Percentiles rank a stretch among this genome's conserved stretches.
Evolutionary conservation across 1,140 invertebrate genomes (phyloP).

Genomic region (Heliconius melpomene): DNA sequence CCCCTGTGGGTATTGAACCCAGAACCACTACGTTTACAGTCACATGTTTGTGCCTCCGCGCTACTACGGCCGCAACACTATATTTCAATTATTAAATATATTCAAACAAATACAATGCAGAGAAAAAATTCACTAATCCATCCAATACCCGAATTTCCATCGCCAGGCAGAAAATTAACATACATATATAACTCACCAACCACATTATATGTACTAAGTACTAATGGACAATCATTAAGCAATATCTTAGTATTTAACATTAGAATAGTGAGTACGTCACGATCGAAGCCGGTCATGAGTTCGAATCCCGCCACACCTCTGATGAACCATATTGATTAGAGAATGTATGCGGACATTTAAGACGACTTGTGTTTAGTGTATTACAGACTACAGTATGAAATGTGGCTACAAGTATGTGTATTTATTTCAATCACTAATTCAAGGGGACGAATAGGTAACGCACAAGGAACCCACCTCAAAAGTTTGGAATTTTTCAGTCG

Average conservation of each 20-base stretch:
- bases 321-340: slow-evolving; percentile 27
- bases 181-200: not conserved
- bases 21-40: not conserved
- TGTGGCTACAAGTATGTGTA: not conserved
- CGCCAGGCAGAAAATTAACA: not conserved
- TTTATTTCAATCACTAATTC: not conserved
- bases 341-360: slow-evolving; percentile 10
- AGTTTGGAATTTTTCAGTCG: too few relatives aligned
- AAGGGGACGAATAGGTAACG: too few relatives aligned
- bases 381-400: too few relatives aligned
- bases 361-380: not conserved
- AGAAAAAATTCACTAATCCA: too few relatives aligned
- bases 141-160: not conserved
- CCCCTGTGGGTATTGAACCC: not conserved
- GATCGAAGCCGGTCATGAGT: slow-evolving; percentile 28
- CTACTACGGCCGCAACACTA: too few relatives aligned
- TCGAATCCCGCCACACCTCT: slow-evolving; percentile 25
- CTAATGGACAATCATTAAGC: slow-evolving; percentile 14
- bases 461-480: too few relatives aligned
- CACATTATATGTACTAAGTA: not conserved
- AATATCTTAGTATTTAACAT: slow-evolving; percentile 18
- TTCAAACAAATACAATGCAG: too few relatives aligned
- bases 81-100: too few relatives aligned
- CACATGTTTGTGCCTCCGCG: not conserved
- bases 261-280: slow-evolving; percentile 21